Conservation (phyloP, 2,797 vertebrate species). For the Vireo griseus region DNA sequence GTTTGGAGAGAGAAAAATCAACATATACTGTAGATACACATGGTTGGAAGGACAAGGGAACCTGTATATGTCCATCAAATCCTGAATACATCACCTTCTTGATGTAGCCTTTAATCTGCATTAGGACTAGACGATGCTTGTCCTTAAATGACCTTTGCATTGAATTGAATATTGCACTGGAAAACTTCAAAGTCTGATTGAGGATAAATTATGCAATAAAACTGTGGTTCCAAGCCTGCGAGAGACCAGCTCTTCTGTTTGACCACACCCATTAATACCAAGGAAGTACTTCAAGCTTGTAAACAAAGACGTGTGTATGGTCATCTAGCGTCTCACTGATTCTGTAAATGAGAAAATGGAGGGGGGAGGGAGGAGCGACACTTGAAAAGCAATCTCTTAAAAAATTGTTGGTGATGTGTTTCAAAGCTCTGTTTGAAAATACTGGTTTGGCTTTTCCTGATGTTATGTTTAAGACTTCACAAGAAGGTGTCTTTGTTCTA, state of each 20-base stretch:
- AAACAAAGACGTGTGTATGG: neutral
- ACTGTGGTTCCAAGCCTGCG: neutral
- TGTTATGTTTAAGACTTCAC: neutral
- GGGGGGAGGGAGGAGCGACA: neutral
- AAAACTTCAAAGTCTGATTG: neutral
- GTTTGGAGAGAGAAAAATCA: neutral
- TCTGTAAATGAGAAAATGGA: neutral
- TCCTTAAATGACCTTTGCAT: neutral
- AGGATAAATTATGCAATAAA: neutral
- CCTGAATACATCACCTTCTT: neutral
- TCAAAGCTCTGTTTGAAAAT: neutral
- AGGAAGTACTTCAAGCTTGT: neutral
- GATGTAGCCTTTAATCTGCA: neutral
- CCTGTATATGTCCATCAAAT: neutral
- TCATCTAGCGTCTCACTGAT: neutral
- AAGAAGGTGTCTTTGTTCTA: neutral
- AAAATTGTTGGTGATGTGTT: neutral
- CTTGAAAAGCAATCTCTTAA: neutral
- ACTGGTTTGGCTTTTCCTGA: neutral
- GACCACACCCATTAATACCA: neutral
- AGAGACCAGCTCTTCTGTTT: neutral
- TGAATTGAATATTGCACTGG: neutral
- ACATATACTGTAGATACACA: neutral
- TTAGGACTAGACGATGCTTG: neutral
- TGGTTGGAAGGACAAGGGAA: neutral